Evolutionary conservation across 1,140 invertebrate species (phyloP), one percentile per base, ranked within the genome.

Genomic region (Tribolium madens): DNA sequence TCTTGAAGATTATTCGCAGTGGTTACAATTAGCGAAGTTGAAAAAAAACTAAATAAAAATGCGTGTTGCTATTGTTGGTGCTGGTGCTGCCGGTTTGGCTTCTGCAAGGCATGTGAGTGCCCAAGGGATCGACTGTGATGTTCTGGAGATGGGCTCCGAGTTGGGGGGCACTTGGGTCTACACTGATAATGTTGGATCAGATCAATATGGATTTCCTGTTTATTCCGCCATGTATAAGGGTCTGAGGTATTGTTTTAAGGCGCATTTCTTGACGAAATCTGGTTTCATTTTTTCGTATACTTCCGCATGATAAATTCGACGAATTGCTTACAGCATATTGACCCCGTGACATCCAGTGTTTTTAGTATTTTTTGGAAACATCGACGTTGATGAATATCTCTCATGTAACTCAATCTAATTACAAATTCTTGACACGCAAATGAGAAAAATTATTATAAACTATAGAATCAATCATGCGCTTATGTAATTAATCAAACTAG

Each of bases 151-250:
- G 84, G 90, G 89, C 0, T 85, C 89, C 13, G 83, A 90, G 79
- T 87, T 97, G 53, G 96, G 96, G n/a, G 96, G 96, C 12, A 94
- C 95, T 5, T 97, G 95, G 95, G 91, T 95, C 0, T 98, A 96
- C 82, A 92, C 91, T 0, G 90, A 92, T 60, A 86, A 90, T 74
- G 89, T 88, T 33, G 92, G 92, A 10, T 89, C 88, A 46, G 92
- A 95, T 84, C 86, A 90, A 78, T 91, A 93, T 86, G 93, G 93
- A 4, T 87, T 95, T 18, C 93, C 94, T 1, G 91, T 97, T 47
- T 95, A 96, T 84, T 93, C 94, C 26, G 95, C 94, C 86, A 97
- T 97, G 93, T 96, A 96, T 84, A 90, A 93, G 84, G 92, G 91
- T 81, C 86, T 96, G 9, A 92, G 91, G 94, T 95, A 87, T 85